phyloP scores from a whole-genome alignment of 1,140 invertebrate genomes.

The Brachionus asplanchnoidis region DNA sequence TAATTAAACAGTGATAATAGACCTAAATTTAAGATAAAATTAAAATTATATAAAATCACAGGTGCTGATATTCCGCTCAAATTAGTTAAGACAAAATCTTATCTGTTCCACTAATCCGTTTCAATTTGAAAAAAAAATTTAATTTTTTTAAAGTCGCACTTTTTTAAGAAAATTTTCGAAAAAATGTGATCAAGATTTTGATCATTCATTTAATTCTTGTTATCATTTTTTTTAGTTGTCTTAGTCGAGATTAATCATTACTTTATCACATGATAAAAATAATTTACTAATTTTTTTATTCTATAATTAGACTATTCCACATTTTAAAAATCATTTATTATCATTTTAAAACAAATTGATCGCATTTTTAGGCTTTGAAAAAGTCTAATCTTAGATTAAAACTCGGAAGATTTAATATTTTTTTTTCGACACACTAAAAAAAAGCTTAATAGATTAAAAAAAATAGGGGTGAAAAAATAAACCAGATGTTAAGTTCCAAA shows the following conservation, averaged over 20 bases:
- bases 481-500: too few species aligned
- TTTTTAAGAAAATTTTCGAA: not conserved
- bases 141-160: too few species aligned
- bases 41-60: not conserved
- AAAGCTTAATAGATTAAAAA: too few species aligned
- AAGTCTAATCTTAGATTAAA: too few species aligned
- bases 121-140: not conserved
- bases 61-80: not conserved
- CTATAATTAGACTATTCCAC: not conserved
- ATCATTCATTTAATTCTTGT: not conserved
- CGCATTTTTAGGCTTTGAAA: too few species aligned
- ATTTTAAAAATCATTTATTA: not conserved
- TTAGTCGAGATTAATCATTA: not conserved
- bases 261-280: not conserved
- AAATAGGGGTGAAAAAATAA: too few species aligned
- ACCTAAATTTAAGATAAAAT: not conserved
- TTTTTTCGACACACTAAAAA: too few species aligned
- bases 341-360: too few species aligned
- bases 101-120: not conserved
- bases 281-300: not conserved
- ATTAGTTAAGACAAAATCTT: not conserved
- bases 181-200: not conserved
- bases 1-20: not conserved
- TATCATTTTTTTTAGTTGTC: not conserved
- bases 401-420: too few species aligned